Evolutionary conservation across 2,113 vertebrate species (phyloP).

Genomic region (Aythya baeri): DNA sequence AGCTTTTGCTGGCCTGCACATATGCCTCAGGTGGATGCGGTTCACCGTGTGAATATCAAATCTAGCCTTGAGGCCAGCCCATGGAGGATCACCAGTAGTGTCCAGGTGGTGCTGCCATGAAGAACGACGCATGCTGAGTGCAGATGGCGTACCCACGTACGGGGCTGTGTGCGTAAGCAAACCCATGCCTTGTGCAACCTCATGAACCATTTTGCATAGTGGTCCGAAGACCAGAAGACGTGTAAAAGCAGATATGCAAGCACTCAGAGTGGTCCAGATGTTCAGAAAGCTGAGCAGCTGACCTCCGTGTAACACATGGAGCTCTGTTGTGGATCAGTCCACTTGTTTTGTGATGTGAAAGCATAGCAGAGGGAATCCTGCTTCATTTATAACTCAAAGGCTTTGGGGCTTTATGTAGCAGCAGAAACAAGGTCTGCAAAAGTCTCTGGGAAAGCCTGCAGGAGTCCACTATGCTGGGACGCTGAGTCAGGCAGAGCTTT

Average conservation of each 20-base stretch:
- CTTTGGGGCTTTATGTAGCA: background rate
- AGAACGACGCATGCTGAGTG: background rate
- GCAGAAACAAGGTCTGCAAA: background rate
- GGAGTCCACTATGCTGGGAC: background rate
- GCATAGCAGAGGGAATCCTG: background rate
- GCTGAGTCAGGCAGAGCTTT: background rate
- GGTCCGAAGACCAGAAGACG: background rate
- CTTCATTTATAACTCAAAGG: background rate
- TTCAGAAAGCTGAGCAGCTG: background rate
- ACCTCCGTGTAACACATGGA: fast-evolving
- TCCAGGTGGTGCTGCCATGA: background rate
- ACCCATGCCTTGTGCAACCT: background rate
- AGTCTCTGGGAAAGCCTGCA: background rate
- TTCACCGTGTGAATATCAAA: background rate
- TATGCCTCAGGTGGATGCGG: background rate
- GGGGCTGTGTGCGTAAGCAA: fast-evolving
- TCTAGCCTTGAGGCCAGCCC: background rate
- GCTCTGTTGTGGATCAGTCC: background rate
- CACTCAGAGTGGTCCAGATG: background rate
- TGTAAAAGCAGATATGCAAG: background rate
- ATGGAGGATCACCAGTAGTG: background rate
- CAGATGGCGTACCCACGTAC: background rate
- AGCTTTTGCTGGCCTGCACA: fast-evolving
- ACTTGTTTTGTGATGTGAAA: background rate
- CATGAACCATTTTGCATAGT: background rate